Evolutionary conservation across 1,140 invertebrate species (phyloP), one percentile per base, ranked within the genome.

Genomic region (Bombus impatiens): DNA sequence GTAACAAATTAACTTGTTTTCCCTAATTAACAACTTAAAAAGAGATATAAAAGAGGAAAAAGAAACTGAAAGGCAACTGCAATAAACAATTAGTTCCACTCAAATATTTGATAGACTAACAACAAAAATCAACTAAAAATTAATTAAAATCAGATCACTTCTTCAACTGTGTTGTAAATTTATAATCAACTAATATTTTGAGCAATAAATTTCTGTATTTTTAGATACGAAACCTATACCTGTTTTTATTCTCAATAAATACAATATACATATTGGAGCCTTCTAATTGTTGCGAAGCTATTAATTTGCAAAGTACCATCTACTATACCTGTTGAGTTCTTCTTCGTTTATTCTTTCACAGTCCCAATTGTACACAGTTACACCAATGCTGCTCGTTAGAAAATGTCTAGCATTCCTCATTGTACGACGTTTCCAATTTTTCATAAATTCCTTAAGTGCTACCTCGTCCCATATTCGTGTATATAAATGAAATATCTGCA

Each of bases 401-500:
- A 96, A 93, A 65, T 95, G 94, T 71, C 91, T 95, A 2, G 94
- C 92, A 71, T 94, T 95, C 40, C 88, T 92, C 22, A 89, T 80
- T 10, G 95, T 83, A 40, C 95, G 94, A 18, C 92, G 91, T 72
- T 95, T 95, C 93, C 96, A 96, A 22, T 93, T 92, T 42, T 94
- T 94, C 57, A 96, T 91, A 3, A 97, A 94, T 72, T 96, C 95
- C 83, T 95, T 95, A 0, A 97, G 91, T 10, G 95, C 95, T 6
- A 95, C 93, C 80, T 97, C 96, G 59, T 96, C 96, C 96, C 96
- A 97, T 72, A 97, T 95, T 86, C 95, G 96, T 4, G 95, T 95
- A 90, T 97, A 97, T 18, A 97, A 94, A 62, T 95, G 95, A 86
- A 97, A 95, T 89, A 97, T 95, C 87, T 97, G 96, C 87, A 97